Base-by-base conservation (phyloP, 2,113 vertebrate species). In the Pantherophis guttatus region DNA sequence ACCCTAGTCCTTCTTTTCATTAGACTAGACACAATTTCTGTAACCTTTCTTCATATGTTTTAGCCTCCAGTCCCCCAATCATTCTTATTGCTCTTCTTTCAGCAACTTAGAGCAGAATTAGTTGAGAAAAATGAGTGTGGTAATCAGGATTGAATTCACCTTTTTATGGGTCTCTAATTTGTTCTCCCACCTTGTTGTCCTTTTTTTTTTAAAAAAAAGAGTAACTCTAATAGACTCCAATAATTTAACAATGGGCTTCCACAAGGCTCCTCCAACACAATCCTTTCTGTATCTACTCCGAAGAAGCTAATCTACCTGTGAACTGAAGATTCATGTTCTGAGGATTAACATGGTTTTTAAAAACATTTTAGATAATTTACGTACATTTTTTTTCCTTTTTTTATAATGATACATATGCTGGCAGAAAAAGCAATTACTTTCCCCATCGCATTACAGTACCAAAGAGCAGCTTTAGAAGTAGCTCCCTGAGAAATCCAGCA, bases 391-490 rank as follows among this genome's bases (percentile, higher is more conserved):
- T 12, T 26, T 12, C 39, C 92, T 12, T 21, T 48, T 48, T 48
- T 91, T 58, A 3, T 21, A 44, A 21, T 0, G 87, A 1, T 48
- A 52, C 44, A 19, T 91, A 33, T 2, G 12, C 54, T 55, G 19
- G 17, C 57, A 89, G 54, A 94, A 87, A 94, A 7, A 93, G 21
- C 19, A 92, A 87, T 1, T 87, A 90, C 92, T 62, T 85, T 94
- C 7, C 89, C 48, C 48, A 85, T 89, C 88, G 52, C 93, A 2
- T 85, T 13, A 86, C 93, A 1, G 85, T 19, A 85, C 93, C 57
- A 59, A 11, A 59, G 48, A 55, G n/a, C 95, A 94, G 2, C 3
- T 91, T 91, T 57, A 88, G 90, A 93, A 90, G 21, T 1, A 12
- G 92, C 39, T 94, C n/a, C 23, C 70, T 59, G 1, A 54, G 53